Evolutionary conservation across 1,140 invertebrate genomes (phyloP).

Genomic region (Cherax quadricarinatus): DNA sequence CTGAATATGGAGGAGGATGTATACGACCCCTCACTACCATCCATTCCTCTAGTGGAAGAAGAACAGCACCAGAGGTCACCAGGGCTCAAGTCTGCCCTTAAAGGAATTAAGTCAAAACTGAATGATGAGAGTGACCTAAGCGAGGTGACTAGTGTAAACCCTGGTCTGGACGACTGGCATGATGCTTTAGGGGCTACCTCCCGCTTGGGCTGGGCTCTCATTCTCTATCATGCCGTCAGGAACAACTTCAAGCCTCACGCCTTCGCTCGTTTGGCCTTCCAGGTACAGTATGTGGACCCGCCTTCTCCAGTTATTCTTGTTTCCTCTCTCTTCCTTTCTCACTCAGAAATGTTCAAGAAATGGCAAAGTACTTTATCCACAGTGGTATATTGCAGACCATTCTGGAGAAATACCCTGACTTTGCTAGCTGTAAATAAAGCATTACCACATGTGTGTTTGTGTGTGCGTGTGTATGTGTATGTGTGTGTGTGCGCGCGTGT

Average conservation of each 20-base stretch:
- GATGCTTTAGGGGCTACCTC: slow-evolving; percentile 59
- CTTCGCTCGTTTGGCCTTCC: slow-evolving; percentile 70
- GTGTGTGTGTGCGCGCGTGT: no score
- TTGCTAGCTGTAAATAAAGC: no score
- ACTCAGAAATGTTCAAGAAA: no score
- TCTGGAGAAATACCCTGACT: no score
- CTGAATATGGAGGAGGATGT: slow-evolving; percentile 29
- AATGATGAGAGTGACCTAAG: neutral
- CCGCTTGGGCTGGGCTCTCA: slow-evolving; percentile 69
- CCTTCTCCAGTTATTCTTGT: neutral
- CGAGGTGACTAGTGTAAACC: slow-evolving; percentile 49
- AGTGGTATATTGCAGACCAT: no score
- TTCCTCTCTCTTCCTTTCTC: no score
- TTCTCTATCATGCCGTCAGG: slow-evolving; percentile 72
- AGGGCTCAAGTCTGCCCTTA: slow-evolving; percentile 7
- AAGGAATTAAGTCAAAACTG: neutral
- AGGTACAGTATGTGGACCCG: slow-evolving; percentile 60
- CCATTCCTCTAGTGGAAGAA: slow-evolving; percentile 51
- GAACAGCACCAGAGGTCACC: neutral
- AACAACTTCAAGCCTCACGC: slow-evolving; percentile 69
- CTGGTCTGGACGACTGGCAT: slow-evolving; percentile 68
- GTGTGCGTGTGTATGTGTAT: no score
- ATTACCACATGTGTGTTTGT: no score
- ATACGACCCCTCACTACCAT: slow-evolving; percentile 47
- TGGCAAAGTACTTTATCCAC: no score